Percentiles rank a stretch among this genome's conserved stretches.
Conservation (phyloP, 2,113 vertebrate species). For the Podilymbus podiceps region DNA sequence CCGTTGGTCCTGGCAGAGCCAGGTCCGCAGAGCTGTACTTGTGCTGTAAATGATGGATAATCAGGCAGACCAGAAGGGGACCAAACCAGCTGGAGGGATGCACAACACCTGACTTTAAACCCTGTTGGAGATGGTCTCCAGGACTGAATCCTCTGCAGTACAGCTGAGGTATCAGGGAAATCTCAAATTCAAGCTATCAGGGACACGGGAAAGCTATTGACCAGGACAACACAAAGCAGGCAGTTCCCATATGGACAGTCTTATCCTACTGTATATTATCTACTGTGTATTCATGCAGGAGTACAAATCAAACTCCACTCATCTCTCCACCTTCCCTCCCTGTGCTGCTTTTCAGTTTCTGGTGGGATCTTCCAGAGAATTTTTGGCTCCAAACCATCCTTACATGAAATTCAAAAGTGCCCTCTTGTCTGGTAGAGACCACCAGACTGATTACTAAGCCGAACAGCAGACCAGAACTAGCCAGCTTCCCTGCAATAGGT, state of each 20-base stretch:
- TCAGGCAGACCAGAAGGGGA: not conserved
- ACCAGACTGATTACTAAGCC: not conserved
- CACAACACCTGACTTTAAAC: not conserved
- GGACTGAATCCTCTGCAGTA: not conserved
- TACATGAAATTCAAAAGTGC: not conserved
- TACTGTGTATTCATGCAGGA: not conserved
- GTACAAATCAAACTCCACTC: not conserved
- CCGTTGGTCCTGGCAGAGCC: not conserved
- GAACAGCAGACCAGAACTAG: not conserved
- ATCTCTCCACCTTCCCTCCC: not conserved
- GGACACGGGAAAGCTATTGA: not conserved
- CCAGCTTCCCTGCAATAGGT: not conserved
- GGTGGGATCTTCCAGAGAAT: not conserved
- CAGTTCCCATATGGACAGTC: not conserved
- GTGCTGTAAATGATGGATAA: not conserved
- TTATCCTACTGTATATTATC: not conserved
- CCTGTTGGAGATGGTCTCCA: not conserved
- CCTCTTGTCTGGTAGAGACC: not conserved
- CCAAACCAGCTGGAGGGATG: not conserved
- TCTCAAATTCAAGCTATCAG: not conserved
- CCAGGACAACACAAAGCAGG: not conserved
- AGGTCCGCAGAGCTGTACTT: not conserved
- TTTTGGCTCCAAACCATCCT: not conserved
- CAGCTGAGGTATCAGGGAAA: not conserved
- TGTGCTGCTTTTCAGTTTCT: not conserved